Evolutionary conservation across 2,888 invertebrate species (phyloP), one percentile per base, ranked within the genome.

Genomic region (Lordiphosa fenestrarum): DNA sequence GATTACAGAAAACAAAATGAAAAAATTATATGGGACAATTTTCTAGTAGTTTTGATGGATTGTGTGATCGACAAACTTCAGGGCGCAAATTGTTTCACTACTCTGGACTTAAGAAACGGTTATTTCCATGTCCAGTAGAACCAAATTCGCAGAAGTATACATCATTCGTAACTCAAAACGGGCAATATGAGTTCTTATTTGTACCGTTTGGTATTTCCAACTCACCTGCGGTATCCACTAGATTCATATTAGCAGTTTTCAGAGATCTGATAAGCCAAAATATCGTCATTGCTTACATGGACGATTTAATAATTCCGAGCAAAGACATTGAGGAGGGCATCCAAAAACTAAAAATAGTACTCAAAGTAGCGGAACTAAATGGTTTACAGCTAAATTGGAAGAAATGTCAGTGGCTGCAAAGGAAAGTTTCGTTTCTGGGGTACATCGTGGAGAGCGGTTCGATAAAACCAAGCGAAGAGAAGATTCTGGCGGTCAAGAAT

Each of bases 201-300:
- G 39, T 46, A 9, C 46, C 41, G 2, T 54, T 30, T 19, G 39
- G 54, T 2, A 54, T 48, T 15, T 48, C 23, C 4, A 54, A 48
- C n/a, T 37, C 37, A 4, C 21, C 36, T 13, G 48, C 37, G 12
- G 23, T 21, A 2, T 21, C 37, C 5, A 38, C 19, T 15, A 38
- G 15, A 6, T 38, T 15, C 7, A 13, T 38, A 7, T 12, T 38
- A 12, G 1, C 38, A 6, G 38, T 15, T 2, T 13, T 13, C 6
- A 12, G 3, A 13, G 15, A 38, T 12, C 15, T 38, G 38, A 38
- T 38, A 15, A 38, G 13, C 0, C 15, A 15, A 6, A 25, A 15
- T 38, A 13, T 38, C 6, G 38, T 13, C 6, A 15, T 38, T 15
- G 38, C 15, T 15, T 4, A 38, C n/a, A 38, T 38, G 38, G 38